phyloP scores from a whole-genome alignment of 30 jellyfish, hydroid and myxozoan genomes.

The Aurelia coerulea region DNA sequence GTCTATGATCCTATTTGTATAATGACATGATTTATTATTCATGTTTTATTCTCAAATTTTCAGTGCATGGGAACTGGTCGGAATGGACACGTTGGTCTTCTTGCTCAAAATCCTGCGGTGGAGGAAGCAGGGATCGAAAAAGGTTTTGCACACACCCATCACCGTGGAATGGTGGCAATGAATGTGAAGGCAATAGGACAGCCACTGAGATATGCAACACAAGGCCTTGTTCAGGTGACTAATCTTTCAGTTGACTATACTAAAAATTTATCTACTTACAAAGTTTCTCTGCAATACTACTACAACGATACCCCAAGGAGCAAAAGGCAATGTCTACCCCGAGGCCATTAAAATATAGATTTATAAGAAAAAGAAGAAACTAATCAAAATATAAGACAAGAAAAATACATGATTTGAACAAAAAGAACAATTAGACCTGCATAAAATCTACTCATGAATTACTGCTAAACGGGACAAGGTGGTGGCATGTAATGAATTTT shows the following conservation, averaged over 20 bases:
- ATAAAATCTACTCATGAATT: too few species aligned
- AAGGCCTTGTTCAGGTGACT: constrained; percentile 52
- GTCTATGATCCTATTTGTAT: neutral
- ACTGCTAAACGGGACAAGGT: too few species aligned
- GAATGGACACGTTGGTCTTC: constrained; percentile 66
- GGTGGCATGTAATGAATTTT: too few species aligned
- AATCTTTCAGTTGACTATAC: neutral
- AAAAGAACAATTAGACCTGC: too few species aligned
- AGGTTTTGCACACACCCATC: constrained; percentile 64
- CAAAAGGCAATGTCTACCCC: too few species aligned
- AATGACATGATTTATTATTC: neutral
- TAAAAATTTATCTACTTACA: neutral
- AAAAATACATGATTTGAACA: too few species aligned
- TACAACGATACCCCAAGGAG: too few species aligned
- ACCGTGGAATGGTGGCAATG: constrained; percentile 79
- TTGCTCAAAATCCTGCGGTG: constrained; percentile 71
- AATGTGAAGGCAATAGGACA: constrained; percentile 31
- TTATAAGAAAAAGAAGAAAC: too few species aligned
- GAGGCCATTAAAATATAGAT: too few species aligned
- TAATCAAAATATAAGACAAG: too few species aligned
- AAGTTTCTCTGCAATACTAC: neutral
- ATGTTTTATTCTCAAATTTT: neutral
- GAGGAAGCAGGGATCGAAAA: constrained; percentile 22
- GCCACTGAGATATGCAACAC: constrained; percentile 50
- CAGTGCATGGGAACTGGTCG: constrained; percentile 83